Conservation (phyloP, 1,140 invertebrate species). For the Megathymus violae region DNA sequence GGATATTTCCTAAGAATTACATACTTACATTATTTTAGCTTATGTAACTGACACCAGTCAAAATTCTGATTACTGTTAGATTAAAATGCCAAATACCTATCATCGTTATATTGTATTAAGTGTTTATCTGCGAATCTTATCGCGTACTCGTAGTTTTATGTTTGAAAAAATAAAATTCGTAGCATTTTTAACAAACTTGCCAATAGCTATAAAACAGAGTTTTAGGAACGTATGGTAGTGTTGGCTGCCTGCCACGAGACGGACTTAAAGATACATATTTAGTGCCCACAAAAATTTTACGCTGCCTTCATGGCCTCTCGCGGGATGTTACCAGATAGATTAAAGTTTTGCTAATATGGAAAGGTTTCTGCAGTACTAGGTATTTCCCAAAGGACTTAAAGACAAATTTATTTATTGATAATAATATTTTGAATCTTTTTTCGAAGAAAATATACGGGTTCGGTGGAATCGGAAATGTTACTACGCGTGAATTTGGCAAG, state of each 20-base stretch:
- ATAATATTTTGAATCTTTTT: slow-evolving; percentile 15
- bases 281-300: slow-evolving; percentile 59
- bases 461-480: no score
- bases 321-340: slow-evolving; percentile 49
- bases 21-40: no score
- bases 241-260: slow-evolving; percentile 56
- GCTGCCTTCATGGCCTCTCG: slow-evolving; percentile 37
- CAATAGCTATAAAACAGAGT: slow-evolving; percentile 49
- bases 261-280: slow-evolving; percentile 66
- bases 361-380: slow-evolving; percentile 49
- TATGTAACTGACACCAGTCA: no score
- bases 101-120: no score
- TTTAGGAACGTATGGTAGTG: slow-evolving; percentile 52
- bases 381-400: slow-evolving; percentile 57
- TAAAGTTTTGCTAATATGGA: slow-evolving; percentile 68
- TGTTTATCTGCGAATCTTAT: no score
- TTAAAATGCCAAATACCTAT: no score
- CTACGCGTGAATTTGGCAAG: no score
- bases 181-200: slow-evolving; percentile 42
- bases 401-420: slow-evolving; percentile 38
- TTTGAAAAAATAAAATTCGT: no score
- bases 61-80: no score
- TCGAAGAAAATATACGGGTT: background rate
- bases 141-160: no score
- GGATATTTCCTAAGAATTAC: no score